phyloP scores from a whole-genome alignment of 1,140 invertebrate genomes.

The Lepidurus packardi region DNA sequence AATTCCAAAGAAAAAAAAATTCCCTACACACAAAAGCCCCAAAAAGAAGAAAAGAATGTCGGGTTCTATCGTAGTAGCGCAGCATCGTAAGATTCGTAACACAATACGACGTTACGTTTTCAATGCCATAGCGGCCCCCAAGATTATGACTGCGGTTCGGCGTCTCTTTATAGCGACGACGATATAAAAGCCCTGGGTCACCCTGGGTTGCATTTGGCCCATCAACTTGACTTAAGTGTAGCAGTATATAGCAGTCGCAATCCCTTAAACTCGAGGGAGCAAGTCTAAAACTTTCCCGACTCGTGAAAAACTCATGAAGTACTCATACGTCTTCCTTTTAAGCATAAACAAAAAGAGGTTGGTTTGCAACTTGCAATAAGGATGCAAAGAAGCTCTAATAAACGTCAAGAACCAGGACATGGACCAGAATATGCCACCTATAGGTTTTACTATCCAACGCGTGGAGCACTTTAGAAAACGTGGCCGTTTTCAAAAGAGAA shows the following conservation, averaged over 20 bases:
- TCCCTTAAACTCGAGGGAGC: too few species aligned
- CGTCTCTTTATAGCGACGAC: not conserved
- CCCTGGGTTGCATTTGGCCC: not conserved
- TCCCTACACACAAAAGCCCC: not conserved
- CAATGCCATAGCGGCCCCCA: not conserved
- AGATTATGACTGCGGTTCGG: not conserved
- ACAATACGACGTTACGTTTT: not conserved
- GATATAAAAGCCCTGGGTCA: not conserved
- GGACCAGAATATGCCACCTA: slow-evolving; percentile 5
- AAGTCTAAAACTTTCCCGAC: too few species aligned
- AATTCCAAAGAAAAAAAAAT: too few species aligned
- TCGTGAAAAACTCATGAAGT: not conserved
- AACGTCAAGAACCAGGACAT: not conserved
- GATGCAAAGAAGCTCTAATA: not conserved
- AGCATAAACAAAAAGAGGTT: not conserved
- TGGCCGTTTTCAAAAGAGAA: not conserved
- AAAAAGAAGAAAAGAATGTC: not conserved
- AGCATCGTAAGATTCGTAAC: not conserved
- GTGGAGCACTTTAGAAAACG: not conserved
- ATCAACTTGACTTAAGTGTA: not conserved
- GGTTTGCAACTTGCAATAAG: too few species aligned
- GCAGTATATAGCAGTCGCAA: too few species aligned
- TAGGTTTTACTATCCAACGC: not conserved
- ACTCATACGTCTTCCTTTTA: not conserved
- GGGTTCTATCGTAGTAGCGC: not conserved